Percentiles rank a stretch among this genome's conserved stretches.
Conservation (phyloP, 2,113 vertebrate genomes). For the Gallinago jamesoni region DNA sequence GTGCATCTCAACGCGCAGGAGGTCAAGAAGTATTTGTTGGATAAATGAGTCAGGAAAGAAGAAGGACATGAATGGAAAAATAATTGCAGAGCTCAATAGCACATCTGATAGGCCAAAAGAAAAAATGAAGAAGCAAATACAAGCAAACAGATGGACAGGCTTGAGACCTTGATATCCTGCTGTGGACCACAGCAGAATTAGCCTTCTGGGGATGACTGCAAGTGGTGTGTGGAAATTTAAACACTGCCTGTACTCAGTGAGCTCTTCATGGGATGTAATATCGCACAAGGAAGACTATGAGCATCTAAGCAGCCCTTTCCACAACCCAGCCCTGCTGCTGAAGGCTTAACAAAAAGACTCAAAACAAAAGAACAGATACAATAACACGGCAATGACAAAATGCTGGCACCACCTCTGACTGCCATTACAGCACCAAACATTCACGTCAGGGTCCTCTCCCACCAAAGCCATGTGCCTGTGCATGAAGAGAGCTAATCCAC, state of each 20-base stretch:
- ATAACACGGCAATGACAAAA: not conserved
- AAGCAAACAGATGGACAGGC: not conserved
- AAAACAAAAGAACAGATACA: not conserved
- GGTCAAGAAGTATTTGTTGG: not conserved
- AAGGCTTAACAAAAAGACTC: not conserved
- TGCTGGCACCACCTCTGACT: not conserved
- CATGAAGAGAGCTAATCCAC: not conserved
- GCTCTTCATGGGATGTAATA: not conserved
- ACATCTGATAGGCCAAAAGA: not conserved
- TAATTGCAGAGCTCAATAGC: not conserved
- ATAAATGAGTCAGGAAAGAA: conserved; percentile 24
- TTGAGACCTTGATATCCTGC: not conserved
- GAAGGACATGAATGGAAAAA: not conserved
- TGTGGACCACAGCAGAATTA: not conserved
- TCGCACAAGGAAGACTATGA: not conserved
- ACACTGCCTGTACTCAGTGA: not conserved
- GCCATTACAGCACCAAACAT: not conserved
- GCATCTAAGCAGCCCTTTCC: not conserved
- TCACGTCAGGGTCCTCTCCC: not conserved
- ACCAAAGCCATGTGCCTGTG: not conserved
- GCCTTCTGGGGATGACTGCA: not conserved
- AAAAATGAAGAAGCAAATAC: not conserved
- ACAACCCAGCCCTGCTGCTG: not conserved
- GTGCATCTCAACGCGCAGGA: not conserved
- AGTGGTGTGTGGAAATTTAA: not conserved